Evolutionary conservation across 2,888 invertebrate genomes (phyloP).

Genomic region (Tortrix viridana): DNA sequence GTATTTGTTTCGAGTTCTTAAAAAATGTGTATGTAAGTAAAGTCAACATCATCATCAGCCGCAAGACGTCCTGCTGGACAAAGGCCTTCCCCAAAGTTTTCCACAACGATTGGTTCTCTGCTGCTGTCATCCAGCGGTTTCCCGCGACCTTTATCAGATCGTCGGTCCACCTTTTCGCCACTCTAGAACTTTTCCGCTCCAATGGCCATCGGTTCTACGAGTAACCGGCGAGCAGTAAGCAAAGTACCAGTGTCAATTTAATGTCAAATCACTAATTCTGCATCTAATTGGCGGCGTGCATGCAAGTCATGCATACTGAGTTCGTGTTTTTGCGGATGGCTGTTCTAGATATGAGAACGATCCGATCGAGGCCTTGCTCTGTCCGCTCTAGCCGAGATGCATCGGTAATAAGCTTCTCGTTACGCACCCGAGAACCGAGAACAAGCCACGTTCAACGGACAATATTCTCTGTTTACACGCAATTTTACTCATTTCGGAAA

Average conservation of each 20-base stretch:
- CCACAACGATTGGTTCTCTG: too few species aligned
- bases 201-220: too few species aligned
- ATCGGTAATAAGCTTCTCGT: conserved; percentile 55
- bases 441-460: background rate
- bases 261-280: conserved; percentile 1
- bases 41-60: too few species aligned
- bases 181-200: too few species aligned
- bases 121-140: too few species aligned
- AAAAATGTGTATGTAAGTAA: too few species aligned
- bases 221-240: too few species aligned
- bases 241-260: background rate
- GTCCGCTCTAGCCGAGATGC: conserved; percentile 56
- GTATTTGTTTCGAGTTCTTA: too few species aligned
- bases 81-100: too few species aligned
- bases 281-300: conserved; percentile 20
- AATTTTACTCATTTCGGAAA: background rate
- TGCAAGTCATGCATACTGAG: conserved; percentile 32
- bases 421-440: conserved; percentile 38
- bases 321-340: conserved; percentile 49
- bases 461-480: background rate
- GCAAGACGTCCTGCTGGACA: too few species aligned
- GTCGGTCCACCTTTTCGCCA: too few species aligned
- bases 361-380: conserved; percentile 54
- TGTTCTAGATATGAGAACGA: conserved; percentile 46
- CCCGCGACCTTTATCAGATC: too few species aligned